Percentiles rank a stretch among this genome's conserved stretches.
Evolutionary conservation across 1,140 invertebrate genomes (phyloP).

Genomic region (Augochlora pura): DNA sequence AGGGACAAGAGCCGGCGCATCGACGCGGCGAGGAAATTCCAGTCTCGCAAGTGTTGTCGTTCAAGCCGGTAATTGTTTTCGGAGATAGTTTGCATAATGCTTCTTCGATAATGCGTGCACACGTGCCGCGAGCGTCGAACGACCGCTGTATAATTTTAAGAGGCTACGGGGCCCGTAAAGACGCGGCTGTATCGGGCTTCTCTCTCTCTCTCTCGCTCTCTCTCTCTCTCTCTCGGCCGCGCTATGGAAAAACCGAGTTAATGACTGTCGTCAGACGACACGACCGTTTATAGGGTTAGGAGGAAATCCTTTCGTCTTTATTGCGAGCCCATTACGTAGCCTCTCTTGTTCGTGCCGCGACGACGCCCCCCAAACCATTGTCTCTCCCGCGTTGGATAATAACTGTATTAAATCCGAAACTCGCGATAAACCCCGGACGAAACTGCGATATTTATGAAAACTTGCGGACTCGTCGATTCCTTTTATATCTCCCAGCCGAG

Average conservation of each 20-base stretch:
- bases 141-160: conserved; percentile 58
- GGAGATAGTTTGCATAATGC: conserved; percentile 63
- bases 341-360: no score
- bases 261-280: conserved; percentile 48
- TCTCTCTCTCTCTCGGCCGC: no score
- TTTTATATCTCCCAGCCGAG: no score
- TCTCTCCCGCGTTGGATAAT: no score
- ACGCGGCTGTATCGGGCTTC: conserved; percentile 20
- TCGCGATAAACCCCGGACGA: not conserved
- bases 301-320: conserved; percentile 42
- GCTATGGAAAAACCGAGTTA: conserved; percentile 43
- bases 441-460: not conserved
- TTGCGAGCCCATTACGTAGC: not conserved
- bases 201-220: no score
- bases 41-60: not conserved
- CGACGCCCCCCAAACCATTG: not conserved
- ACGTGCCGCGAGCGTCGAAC: conserved; percentile 37
- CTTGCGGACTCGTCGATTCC: no score
- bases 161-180: conserved; percentile 40
- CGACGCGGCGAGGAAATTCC: not conserved
- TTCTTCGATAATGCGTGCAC: conserved; percentile 68
- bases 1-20: conserved; percentile 3
- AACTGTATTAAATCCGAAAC: not conserved
- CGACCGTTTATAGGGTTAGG: conserved; percentile 20
- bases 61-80: conserved; percentile 36